A percentile compares a stretch with the other conserved stretches of the same genome.
Conservation (phyloP, 2,113 vertebrate species). For the Gymnogyps californianus region DNA sequence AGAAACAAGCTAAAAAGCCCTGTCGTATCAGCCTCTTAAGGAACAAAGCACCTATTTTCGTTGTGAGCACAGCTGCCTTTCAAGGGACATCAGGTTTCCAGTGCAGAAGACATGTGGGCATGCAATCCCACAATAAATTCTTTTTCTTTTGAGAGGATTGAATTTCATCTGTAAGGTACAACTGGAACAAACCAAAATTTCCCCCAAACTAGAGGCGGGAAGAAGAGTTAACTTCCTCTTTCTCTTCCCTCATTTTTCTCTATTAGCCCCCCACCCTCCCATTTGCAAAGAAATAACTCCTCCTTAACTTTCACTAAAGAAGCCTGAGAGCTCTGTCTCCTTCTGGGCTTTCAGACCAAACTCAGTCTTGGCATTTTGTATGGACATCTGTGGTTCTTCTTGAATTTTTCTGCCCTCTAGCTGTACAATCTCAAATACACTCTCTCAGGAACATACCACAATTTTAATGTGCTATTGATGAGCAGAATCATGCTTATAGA, state of each 20-base stretch:
- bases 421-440: conserved; percentile 1
- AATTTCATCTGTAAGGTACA: neutral
- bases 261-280: neutral
- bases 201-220: neutral
- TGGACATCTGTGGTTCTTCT: neutral
- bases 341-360: neutral
- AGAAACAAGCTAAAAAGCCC: neutral
- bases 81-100: neutral
- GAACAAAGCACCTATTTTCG: neutral
- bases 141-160: neutral
- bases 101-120: neutral
- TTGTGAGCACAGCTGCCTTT: neutral
- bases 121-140: neutral
- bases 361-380: neutral
- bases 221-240: neutral
- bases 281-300: neutral
- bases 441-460: neutral
- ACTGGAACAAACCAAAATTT: neutral
- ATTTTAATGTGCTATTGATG: neutral
- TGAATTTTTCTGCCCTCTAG: conserved; percentile 58
- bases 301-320: neutral
- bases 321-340: neutral
- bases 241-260: neutral
- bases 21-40: neutral
- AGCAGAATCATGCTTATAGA: neutral